Base-by-base conservation (phyloP, 1,140 invertebrate genomes). In the Bombus ignitus region DNA sequence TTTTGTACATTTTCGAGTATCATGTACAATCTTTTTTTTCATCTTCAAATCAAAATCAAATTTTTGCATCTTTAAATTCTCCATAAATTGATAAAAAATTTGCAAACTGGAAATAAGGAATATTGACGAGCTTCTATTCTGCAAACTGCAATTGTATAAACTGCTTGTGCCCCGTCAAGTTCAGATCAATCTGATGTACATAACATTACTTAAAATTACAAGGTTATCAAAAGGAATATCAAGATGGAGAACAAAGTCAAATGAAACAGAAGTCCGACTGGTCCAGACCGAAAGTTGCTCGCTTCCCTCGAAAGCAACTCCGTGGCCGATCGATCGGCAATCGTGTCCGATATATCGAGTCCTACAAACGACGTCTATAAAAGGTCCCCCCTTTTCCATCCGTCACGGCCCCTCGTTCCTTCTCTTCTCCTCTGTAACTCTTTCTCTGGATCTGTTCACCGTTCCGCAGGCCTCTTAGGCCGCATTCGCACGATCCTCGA, bases 401-500 rank as follows among this genome's bases (percentile, higher is more conserved):
- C 78, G 70, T 85, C 83, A 85, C 81, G 44, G 62, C 73, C 71
- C 39, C 75, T 66, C 35, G 12, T 9, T 42, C 47, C 44, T 53
- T 39, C 59, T 35, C 65, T 65, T 44, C 32, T 37, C 42, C 39
- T 35, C 59, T n/a, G 59, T 13, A 62, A 28, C 77, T 72, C 71
- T 68, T 47, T 86, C 76, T 65, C 68, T 44, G 37, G 78, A 57
- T 89, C 88, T 90, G 87, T 88, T 90, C 89, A 88, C 84, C 89
- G 73, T 86, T 87, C 82, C 87, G 79, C 81, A 79, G 65, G 59
- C 76, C 86, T 85, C 90, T 85, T 91, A 89, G 85, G 88, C 92
- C 89, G 84, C 92, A 92, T 94, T 95, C 94, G 94, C 94, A 95
- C 94, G 93, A 94, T 94, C 91, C 91, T 94, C 92, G 84, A 93